phyloP scores from a whole-genome alignment of 2,113 vertebrate genomes.

The Cisticola juncidis region DNA sequence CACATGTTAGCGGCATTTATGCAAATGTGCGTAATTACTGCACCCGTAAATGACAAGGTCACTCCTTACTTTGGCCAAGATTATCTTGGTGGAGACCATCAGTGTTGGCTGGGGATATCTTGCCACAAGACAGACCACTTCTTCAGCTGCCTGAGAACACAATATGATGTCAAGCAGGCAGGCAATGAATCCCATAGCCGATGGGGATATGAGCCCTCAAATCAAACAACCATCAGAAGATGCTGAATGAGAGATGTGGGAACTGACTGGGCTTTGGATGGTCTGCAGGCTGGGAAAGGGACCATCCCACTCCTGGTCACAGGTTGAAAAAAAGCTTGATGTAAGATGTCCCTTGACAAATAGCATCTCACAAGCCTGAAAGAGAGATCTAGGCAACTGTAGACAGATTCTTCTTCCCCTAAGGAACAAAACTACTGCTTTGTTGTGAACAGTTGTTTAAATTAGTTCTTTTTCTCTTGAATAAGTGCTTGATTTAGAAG shows the following conservation, averaged over 20 bases:
- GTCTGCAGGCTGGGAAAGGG: neutral
- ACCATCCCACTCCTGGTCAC: neutral
- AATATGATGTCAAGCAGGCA: rapidly evolving
- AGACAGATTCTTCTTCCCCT: neutral
- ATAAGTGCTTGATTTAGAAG: neutral
- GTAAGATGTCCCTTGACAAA: neutral
- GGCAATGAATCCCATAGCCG: neutral
- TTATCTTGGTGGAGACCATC: neutral
- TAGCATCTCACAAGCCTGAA: neutral
- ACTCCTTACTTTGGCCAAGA: neutral
- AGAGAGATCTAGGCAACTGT: neutral
- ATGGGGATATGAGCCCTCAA: neutral
- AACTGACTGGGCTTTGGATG: neutral
- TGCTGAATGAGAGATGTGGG: neutral
- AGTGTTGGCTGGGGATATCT: neutral
- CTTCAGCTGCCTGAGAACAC: neutral
- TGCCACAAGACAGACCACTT: neutral
- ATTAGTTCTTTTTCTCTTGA: neutral
- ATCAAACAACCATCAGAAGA: neutral
- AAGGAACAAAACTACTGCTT: neutral
- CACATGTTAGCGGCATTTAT: neutral
- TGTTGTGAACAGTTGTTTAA: neutral
- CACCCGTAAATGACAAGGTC: neutral
- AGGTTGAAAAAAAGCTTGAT: neutral
- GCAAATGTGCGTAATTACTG: neutral